A percentile compares a stretch with the other conserved stretches of the same genome.
Evolutionary conservation across 2,797 vertebrate genomes (phyloP).

Genomic region (Sphenodon punctatus): DNA sequence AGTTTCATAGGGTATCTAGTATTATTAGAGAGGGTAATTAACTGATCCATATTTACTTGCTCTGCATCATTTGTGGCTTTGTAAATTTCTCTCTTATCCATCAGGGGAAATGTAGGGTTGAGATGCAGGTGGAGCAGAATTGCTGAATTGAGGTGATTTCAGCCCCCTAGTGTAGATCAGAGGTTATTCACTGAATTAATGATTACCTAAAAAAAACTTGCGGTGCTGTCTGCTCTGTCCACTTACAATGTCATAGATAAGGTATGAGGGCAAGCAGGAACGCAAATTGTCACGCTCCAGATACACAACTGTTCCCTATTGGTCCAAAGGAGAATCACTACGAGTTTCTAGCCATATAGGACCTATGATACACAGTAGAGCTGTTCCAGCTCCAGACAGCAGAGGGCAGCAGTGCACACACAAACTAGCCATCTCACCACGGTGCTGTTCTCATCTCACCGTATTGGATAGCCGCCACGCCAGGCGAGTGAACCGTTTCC

Average conservation of each 20-base stretch:
- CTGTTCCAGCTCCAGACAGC: background rate
- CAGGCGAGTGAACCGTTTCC: conserved; percentile 36
- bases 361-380: background rate
- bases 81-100: too few relatives aligned
- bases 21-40: too few relatives aligned
- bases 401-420: background rate
- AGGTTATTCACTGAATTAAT: background rate
- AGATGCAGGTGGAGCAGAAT: background rate
- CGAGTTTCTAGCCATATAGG: background rate
- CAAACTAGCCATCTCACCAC: rapidly evolving
- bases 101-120: too few relatives aligned
- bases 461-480: background rate
- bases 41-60: too few relatives aligned
- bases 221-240: background rate
- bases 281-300: background rate
- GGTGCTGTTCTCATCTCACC: background rate
- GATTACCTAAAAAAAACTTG: background rate
- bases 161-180: background rate
- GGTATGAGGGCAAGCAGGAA: background rate
- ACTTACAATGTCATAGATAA: too few relatives aligned
- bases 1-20: too few relatives aligned
- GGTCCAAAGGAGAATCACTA: background rate
- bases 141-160: background rate
- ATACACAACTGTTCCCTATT: background rate
- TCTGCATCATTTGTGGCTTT: too few relatives aligned